Percentiles rank a stretch among this genome's conserved stretches.
Conservation (phyloP, 2,888 invertebrate genomes). For the Meliscaeva auricollis region DNA sequence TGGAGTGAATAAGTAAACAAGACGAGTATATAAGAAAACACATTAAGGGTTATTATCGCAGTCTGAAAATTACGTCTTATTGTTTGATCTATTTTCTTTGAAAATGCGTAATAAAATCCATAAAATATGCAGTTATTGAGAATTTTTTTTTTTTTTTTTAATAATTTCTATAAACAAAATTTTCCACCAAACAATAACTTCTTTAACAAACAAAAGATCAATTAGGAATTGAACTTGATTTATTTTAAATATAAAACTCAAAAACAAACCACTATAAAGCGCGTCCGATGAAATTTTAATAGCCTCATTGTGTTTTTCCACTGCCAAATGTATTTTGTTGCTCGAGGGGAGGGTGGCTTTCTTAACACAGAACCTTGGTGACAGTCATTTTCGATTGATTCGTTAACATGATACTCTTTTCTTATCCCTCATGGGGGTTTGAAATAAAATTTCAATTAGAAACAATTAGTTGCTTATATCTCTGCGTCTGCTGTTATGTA, state of each 20-base stretch:
- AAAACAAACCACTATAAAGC: neutral
- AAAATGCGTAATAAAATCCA: neutral
- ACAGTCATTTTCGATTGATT: conserved; percentile 8
- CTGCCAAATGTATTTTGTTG: neutral
- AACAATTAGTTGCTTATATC: conserved; percentile 1
- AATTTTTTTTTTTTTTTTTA: neutral
- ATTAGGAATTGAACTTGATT: conserved; percentile 25
- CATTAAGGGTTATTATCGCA: neutral
- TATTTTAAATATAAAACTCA: neutral
- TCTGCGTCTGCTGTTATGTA: too few species aligned
- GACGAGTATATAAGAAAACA: neutral
- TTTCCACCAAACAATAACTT: neutral
- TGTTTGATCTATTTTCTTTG: conserved; percentile 2
- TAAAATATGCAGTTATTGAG: neutral
- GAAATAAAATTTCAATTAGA: conserved; percentile 29
- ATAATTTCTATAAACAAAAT: neutral
- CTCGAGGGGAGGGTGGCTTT: neutral
- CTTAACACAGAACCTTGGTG: neutral
- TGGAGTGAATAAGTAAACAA: conserved; percentile 11
- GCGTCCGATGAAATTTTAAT: too few species aligned
- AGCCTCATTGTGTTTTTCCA: neutral
- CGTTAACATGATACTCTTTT: conserved; percentile 6
- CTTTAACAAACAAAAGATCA: conserved; percentile 19
- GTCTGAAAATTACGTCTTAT: neutral
- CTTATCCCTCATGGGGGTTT: conserved; percentile 16